Percentiles rank a stretch among this genome's conserved stretches.
These are phyloP conservation scores for Flabesymbios commensalis DNA, from an alignment of 2,888 invertebrate species.

Conservation along the genomic window DNA sequence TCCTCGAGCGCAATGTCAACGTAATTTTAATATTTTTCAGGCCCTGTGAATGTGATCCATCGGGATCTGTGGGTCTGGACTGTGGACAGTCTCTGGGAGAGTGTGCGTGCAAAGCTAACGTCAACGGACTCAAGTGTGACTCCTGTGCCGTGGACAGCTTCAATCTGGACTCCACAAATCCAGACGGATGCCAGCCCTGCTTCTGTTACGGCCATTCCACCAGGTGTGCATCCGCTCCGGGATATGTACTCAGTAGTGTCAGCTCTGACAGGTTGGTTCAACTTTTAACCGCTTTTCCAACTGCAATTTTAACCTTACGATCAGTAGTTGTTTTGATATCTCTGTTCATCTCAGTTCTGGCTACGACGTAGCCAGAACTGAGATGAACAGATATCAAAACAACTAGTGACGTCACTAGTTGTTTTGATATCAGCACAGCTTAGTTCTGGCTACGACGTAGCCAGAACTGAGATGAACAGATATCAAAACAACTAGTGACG, in stretches of 20 bases:
- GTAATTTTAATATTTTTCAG: conserved; percentile 29
- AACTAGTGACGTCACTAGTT: too few relatives aligned
- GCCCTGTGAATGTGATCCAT: conserved; percentile 36
- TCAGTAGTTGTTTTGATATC: neutral
- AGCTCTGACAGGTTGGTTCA: conserved; percentile 11
- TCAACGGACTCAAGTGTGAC: conserved; percentile 40
- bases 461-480: too few relatives aligned
- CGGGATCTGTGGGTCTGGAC: conserved; percentile 23
- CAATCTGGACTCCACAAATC: conserved; percentile 71
- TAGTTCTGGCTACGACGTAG: too few relatives aligned
- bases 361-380: too few relatives aligned
- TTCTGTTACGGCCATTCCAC: conserved; percentile 42
- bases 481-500: too few relatives aligned
- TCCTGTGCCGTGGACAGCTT: conserved; percentile 33
- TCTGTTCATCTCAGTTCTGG: too few relatives aligned
- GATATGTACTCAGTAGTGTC: conserved; percentile 23
- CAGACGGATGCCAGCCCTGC: conserved; percentile 72
- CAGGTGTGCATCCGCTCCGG: conserved; percentile 38
- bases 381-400: too few relatives aligned
- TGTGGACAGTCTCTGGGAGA: conserved; percentile 36
- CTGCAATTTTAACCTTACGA: neutral
- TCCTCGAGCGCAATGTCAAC: too few relatives aligned
- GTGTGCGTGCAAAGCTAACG: conserved; percentile 41
- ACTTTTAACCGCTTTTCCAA: neutral
- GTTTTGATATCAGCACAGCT: too few relatives aligned